A percentile compares a stretch with the other conserved stretches of the same genome.
Conservation (phyloP, 2,113 vertebrate genomes). For the Cichladusa arquata region DNA sequence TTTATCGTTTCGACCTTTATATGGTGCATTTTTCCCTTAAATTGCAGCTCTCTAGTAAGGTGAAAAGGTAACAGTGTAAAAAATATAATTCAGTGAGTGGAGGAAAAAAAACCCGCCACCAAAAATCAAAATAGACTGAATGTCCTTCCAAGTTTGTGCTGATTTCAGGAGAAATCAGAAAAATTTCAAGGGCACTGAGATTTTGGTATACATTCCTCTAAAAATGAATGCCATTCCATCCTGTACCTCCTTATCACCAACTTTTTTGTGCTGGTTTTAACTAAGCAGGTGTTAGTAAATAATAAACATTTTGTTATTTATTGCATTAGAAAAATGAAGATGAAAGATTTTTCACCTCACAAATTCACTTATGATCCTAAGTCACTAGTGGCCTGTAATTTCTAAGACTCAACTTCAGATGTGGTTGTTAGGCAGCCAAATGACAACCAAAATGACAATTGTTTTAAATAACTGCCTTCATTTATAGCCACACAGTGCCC, state of each 20-base stretch:
- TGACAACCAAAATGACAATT: neutral
- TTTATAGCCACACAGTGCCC: neutral
- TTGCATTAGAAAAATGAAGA: neutral
- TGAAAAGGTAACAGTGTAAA: neutral
- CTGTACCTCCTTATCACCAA: fast-evolving
- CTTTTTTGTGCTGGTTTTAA: neutral
- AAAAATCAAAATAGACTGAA: neutral
- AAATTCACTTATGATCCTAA: neutral
- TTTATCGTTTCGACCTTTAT: neutral
- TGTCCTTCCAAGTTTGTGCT: neutral
- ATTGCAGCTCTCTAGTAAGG: neutral
- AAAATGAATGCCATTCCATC: neutral
- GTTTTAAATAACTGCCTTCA: neutral
- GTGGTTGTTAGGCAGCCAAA: neutral
- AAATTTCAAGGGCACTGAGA: neutral
- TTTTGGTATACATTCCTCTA: neutral
- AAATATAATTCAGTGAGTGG: neutral
- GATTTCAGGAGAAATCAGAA: neutral
- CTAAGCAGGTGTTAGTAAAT: neutral
- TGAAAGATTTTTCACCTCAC: neutral
- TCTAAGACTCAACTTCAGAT: neutral
- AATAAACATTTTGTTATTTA: neutral
- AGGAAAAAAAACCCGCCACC: fast-evolving
- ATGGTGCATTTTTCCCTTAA: neutral
- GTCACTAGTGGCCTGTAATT: neutral